These are phyloP conservation scores for Scylla paramamosain DNA, from an alignment of 1,140 invertebrate genomes.

Conservation along the genomic window DNA sequence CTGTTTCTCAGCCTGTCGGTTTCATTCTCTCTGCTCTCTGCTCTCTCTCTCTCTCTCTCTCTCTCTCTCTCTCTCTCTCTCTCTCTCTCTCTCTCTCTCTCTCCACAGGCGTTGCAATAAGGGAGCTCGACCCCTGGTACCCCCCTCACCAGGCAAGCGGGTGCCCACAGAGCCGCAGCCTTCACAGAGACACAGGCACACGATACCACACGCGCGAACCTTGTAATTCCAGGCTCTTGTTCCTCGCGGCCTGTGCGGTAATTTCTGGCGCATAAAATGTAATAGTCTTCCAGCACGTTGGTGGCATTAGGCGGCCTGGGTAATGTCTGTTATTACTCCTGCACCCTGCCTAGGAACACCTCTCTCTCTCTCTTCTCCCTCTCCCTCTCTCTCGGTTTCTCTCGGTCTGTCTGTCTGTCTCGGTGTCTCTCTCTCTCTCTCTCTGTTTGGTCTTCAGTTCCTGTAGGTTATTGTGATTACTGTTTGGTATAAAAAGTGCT, in stretches of 20 bases:
- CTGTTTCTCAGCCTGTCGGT: background rate
- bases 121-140: too few species aligned
- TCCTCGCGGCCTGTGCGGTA: background rate
- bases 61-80: too few species aligned
- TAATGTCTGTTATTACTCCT: conserved; percentile 4
- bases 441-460: background rate
- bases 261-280: background rate
- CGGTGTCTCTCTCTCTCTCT: background rate
- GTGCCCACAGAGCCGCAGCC: background rate
- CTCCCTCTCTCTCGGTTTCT: background rate
- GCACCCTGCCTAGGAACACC: background rate
- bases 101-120: background rate
- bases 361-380: background rate
- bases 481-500: background rate
- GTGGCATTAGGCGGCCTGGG: background rate
- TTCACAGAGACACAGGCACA: background rate
- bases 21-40: background rate
- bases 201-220: background rate
- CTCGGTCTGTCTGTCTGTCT: background rate
- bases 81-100: conserved; percentile 4
- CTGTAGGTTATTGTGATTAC: background rate
- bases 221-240: conserved; percentile 13
- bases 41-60: background rate
- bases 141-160: background rate
- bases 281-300: background rate